These are phyloP conservation scores for Falco novaeseelandiae DNA, from an alignment of 2,797 vertebrate species.

Conservation along the genomic window DNA sequence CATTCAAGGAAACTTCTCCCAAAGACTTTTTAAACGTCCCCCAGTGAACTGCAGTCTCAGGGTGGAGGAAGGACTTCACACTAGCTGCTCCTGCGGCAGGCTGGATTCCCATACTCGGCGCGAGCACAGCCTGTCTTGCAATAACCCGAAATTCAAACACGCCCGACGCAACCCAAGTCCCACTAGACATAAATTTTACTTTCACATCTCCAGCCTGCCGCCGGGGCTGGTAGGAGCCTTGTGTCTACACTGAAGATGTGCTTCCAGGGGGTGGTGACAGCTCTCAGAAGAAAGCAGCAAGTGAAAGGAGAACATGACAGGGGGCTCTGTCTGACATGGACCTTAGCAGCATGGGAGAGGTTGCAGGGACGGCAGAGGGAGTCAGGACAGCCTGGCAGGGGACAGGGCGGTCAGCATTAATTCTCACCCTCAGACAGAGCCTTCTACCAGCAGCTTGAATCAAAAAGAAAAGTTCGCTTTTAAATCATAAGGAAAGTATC, in stretches of 20 bases:
- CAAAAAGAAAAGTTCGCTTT: slow-evolving; percentile 10
- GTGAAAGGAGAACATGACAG: slow-evolving; percentile 83
- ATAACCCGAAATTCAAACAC: neutral
- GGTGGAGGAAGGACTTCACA: neutral
- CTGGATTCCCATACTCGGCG: neutral
- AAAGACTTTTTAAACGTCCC: neutral
- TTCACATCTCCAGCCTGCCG: slow-evolving; percentile 53
- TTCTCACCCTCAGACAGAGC: slow-evolving; percentile 55
- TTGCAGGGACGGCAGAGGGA: slow-evolving; percentile 47
- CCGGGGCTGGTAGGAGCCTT: slow-evolving; percentile 65
- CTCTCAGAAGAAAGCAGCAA: slow-evolving; percentile 82
- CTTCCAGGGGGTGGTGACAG: slow-evolving; percentile 82
- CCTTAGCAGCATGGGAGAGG: slow-evolving; percentile 83
- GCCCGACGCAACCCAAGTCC: neutral
- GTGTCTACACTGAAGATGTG: slow-evolving; percentile 71
- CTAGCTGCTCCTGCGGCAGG: neutral
- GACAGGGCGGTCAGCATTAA: slow-evolving; percentile 46
- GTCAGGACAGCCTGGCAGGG: slow-evolving; percentile 28
- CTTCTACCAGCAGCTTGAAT: neutral
- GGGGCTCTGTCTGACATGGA: slow-evolving; percentile 90
- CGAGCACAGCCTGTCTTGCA: neutral
- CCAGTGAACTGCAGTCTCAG: neutral
- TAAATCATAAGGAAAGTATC: neutral
- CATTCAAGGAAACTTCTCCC: neutral
- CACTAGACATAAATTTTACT: slow-evolving; percentile 58